These are phyloP conservation scores for Cephalopholis sonnerati DNA, from an alignment of 2,113 vertebrate species.

Conservation along the genomic window DNA sequence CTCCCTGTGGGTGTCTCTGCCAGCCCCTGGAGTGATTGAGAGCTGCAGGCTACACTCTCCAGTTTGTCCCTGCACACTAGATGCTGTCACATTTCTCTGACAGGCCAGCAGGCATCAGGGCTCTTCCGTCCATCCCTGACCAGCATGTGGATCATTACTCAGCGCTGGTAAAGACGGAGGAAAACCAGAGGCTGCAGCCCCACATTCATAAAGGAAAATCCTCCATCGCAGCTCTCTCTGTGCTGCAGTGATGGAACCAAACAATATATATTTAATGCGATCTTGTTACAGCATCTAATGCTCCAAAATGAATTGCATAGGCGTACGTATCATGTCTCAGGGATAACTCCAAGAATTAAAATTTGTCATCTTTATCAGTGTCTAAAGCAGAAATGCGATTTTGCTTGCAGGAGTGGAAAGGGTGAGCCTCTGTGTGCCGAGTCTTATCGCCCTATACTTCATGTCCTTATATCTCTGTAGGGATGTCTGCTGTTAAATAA, in stretches of 20 bases:
- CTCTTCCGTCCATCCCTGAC: constrained; percentile 65
- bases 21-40: constrained; percentile 71
- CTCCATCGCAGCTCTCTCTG: constrained; percentile 15
- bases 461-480: constrained; percentile 40
- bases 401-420: constrained; percentile 28
- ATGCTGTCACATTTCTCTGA: constrained; percentile 79
- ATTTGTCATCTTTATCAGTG: constrained; percentile 13
- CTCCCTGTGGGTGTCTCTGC: constrained; percentile 69
- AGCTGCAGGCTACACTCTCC: constrained; percentile 66
- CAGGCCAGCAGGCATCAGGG: constrained; percentile 76
- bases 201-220: constrained; percentile 29
- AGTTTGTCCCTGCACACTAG: constrained; percentile 71
- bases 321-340: not conserved
- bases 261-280: constrained; percentile 24
- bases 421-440: constrained; percentile 16
- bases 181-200: constrained; percentile 30
- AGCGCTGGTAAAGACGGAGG: constrained; percentile 41
- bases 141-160: constrained; percentile 72
- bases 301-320: not conserved
- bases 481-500: constrained; percentile 46
- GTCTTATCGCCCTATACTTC: constrained; percentile 33
- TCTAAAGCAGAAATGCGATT: constrained; percentile 9
- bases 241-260: constrained; percentile 18
- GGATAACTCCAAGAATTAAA: constrained; percentile 25
- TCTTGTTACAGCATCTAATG: constrained; percentile 3